Conservation (phyloP, 1,140 invertebrate species). For the Telenomus remus region DNA sequence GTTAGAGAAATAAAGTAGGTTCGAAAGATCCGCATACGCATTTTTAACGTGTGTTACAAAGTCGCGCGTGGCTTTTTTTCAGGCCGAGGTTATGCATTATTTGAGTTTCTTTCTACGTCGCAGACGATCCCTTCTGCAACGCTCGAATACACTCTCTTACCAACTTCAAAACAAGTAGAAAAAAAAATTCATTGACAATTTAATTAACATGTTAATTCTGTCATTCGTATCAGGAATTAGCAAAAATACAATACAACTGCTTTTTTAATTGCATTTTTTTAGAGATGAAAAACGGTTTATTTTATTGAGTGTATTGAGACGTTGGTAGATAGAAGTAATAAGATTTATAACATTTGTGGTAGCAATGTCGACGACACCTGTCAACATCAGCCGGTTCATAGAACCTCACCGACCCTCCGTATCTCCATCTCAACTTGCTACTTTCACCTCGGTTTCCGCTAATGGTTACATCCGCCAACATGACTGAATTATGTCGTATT, state of each 20-base stretch:
- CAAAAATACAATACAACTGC: no score
- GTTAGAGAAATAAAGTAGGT: slow-evolving; percentile 26
- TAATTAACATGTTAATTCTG: slow-evolving; percentile 8
- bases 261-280: neutral
- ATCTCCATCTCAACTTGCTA: slow-evolving; percentile 54
- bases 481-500: slow-evolving; percentile 54
- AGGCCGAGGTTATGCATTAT: slow-evolving; percentile 55
- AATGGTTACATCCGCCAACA: slow-evolving; percentile 58
- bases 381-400: slow-evolving; percentile 41
- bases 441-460: slow-evolving; percentile 57
- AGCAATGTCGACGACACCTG: slow-evolving; percentile 45
- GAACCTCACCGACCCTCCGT: slow-evolving; percentile 33
- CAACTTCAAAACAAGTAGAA: slow-evolving; percentile 17
- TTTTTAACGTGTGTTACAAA: slow-evolving; percentile 44
- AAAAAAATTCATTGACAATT: slow-evolving; percentile 8
- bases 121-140: slow-evolving; percentile 49
- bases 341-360: slow-evolving; percentile 13
- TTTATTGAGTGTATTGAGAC: neutral
- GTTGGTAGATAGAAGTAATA: slow-evolving; percentile 6
- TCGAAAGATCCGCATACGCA: slow-evolving; percentile 22
- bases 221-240: no score
- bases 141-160: slow-evolving; percentile 10
- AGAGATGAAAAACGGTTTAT: no score
- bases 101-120: slow-evolving; percentile 48
- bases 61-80: slow-evolving; percentile 44